Evolutionary conservation across 2,888 invertebrate species (phyloP).

Genomic region (Molanna angustata): DNA sequence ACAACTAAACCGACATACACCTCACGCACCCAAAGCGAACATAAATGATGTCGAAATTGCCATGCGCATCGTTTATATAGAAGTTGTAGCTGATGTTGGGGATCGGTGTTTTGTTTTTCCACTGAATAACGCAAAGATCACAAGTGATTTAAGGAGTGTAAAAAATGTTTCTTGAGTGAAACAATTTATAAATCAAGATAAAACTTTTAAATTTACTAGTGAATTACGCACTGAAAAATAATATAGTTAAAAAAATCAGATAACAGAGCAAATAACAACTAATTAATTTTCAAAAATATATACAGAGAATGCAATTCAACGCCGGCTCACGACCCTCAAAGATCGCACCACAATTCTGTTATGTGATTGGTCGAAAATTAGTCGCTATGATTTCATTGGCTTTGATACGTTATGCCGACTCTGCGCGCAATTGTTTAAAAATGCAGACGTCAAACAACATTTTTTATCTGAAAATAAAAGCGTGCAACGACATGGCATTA

Average conservation of each 20-base stretch:
- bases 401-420: background rate
- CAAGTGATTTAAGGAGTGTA: too few relatives aligned
- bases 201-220: too few relatives aligned
- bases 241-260: too few relatives aligned
- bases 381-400: slow-evolving; percentile 16
- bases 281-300: slow-evolving; percentile 6
- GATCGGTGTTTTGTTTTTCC: slow-evolving; percentile 14
- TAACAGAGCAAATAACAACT: slow-evolving; percentile 2
- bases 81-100: slow-evolving; percentile 12
- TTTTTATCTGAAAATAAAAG: too few relatives aligned
- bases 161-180: too few relatives aligned
- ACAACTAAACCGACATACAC: slow-evolving; percentile 14
- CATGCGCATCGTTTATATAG: slow-evolving; percentile 24
- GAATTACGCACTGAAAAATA: too few relatives aligned
- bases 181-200: too few relatives aligned
- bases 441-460: too few relatives aligned
- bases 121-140: slow-evolving; percentile 11
- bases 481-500: too few relatives aligned
- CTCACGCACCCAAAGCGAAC: slow-evolving; percentile 13
- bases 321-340: slow-evolving; percentile 37
- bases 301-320: too few relatives aligned
- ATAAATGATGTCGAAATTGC: slow-evolving; percentile 23
- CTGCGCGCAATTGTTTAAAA: slow-evolving; percentile 19
- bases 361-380: slow-evolving; percentile 42
- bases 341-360: slow-evolving; percentile 51